Evolutionary conservation across 2,888 invertebrate genomes (phyloP), one percentile per base, ranked within the genome.

Genomic region (Salpingus planirostris): DNA sequence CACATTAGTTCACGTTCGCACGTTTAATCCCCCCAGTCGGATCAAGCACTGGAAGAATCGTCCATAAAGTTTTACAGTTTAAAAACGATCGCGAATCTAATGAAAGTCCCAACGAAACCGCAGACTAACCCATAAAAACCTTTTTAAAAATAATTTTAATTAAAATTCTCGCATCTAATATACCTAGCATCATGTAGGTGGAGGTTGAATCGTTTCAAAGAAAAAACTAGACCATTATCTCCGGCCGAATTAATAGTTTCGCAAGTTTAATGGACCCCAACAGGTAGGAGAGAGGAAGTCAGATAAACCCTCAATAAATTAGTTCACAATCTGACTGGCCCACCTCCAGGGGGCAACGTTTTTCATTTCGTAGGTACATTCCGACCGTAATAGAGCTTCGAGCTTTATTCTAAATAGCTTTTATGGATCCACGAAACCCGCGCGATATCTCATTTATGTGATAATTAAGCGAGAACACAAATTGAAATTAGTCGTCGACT

Each of bases 401-500:
- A n/a, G n/a, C 38, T 41, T 40, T 40, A 44, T 47, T 46, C 46
- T 42, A 44, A 50, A 50, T 50, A 47, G 42, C 43, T 49, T 48
- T 47, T 51, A 49, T 50, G 49, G 44, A 47, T 47, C 43, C 45
- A n/a, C n/a, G 42, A 47, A 48, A 49, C 40, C 31, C 38, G 44
- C 46, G 41, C 44, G 41, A 39, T 52, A 38, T 48, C 47, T 48
- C 51, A 55, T 55, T 53, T 55, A 51, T 54, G 54, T 53, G 54
- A 52, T 55, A 54, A 54, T 55, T 55, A 54, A 46, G 43, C 43
- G 33, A 48, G n/a, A 52, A 53, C 46, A 55, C 56, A 54, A 55
- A 54, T 55, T 56, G 52, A 54, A 54, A 56, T 55, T 55, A 52
- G 44, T 50, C 48, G 51, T 50, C 50, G 48, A 52, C 46, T 51